phyloP scores from a whole-genome alignment of 2,888 invertebrate species.

The Megalurothrips usitatus region DNA sequence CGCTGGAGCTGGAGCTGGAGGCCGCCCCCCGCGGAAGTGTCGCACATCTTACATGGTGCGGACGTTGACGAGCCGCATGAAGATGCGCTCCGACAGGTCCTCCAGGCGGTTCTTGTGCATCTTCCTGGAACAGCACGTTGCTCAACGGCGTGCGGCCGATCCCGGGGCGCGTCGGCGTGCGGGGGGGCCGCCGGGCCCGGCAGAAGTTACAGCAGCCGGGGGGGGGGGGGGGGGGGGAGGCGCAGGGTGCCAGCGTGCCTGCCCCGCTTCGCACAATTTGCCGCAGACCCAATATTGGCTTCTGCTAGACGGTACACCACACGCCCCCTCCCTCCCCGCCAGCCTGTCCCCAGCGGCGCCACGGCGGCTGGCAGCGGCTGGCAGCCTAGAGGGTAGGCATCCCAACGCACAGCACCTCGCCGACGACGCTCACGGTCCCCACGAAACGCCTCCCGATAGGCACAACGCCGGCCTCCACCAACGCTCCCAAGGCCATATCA shows the following conservation, averaged over 20 bases:
- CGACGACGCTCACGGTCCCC: too few species aligned
- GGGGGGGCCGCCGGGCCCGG: not conserved
- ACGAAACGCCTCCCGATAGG: too few species aligned
- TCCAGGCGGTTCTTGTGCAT: slow-evolving; percentile 62
- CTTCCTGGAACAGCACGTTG: slow-evolving; percentile 51
- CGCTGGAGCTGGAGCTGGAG: too few species aligned
- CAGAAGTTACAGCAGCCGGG: not conserved
- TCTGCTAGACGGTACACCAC: not conserved
- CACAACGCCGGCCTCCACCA: too few species aligned
- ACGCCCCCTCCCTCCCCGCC: not conserved
- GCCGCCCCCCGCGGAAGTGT: too few species aligned
- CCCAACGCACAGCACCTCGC: not conserved
- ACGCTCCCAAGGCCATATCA: too few species aligned
- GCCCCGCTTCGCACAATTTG: slow-evolving; percentile 16
- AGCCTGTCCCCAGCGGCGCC: not conserved
- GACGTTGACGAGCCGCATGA: slow-evolving; percentile 56
- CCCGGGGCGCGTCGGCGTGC: not conserved
- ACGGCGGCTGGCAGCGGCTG: not conserved
- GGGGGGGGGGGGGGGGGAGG: not conserved
- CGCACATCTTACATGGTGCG: slow-evolving; percentile 52
- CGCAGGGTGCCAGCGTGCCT: not conserved
- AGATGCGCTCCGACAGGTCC: slow-evolving; percentile 56
- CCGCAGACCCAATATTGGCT: slow-evolving; percentile 13
- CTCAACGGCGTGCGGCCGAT: not conserved
- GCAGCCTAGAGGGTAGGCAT: not conserved